phyloP scores from a whole-genome alignment of 2,113 vertebrate genomes.

The Campylorhamphus procurvoides region DNA sequence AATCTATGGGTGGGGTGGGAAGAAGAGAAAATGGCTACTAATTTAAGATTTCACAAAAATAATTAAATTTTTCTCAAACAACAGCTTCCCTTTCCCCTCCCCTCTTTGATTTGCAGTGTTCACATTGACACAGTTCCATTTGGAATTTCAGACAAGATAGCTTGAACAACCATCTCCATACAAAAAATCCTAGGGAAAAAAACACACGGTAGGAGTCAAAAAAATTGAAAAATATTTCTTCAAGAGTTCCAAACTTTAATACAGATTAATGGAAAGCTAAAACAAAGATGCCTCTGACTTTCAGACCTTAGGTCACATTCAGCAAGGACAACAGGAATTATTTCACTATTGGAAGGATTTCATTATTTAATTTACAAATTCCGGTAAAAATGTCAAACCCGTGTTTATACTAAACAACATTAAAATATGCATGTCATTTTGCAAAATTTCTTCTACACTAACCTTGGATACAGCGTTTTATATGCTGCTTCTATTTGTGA shows the following conservation, averaged over 20 bases:
- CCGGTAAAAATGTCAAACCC: neutral
- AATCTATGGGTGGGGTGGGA: neutral
- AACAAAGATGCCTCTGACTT: neutral
- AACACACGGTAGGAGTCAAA: accelerated
- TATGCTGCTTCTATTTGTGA: neutral
- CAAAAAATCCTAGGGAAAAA: neutral
- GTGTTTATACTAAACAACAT: neutral
- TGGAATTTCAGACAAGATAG: neutral
- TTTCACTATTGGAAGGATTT: neutral
- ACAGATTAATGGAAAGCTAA: neutral
- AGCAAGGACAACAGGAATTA: neutral
- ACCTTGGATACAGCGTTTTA: neutral
- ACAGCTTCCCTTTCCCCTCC: neutral
- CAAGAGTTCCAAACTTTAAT: neutral
- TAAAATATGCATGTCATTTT: neutral
- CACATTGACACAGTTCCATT: neutral
- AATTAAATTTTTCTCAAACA: neutral
- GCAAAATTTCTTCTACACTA: neutral
- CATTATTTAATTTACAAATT: neutral
- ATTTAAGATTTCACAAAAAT: neutral
- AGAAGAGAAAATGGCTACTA: neutral
- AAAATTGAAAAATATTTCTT: neutral
- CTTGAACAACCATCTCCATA: neutral
- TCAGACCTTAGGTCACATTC: neutral
- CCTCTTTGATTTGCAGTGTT: neutral